These are phyloP conservation scores for Nettapus auritus DNA, from an alignment of 2,113 vertebrate species.

Conservation along the genomic window DNA sequence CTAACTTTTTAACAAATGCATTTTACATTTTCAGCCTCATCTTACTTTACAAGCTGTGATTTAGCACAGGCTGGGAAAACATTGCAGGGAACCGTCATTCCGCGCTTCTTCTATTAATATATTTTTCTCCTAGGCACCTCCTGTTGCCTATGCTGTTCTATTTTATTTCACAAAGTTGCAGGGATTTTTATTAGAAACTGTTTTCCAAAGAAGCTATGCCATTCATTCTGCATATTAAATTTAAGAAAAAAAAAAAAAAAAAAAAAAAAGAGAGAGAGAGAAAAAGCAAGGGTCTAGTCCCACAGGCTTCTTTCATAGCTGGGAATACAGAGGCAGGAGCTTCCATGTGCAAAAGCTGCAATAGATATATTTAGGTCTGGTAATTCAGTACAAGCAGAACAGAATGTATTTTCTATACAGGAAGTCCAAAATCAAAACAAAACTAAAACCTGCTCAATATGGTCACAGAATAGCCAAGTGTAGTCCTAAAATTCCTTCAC, in stretches of 20 bases:
- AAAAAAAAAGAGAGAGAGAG: background rate
- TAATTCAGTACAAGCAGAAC: conserved; percentile 19
- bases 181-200: conserved; percentile 13
- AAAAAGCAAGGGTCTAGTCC: background rate
- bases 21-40: background rate
- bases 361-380: background rate
- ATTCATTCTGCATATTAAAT: background rate
- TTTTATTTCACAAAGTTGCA: background rate
- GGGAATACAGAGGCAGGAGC: background rate
- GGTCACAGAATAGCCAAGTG: background rate
- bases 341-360: background rate
- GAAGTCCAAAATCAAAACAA: conserved; percentile 17
- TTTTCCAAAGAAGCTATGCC: background rate
- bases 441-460: background rate
- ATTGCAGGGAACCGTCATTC: conserved; percentile 13
- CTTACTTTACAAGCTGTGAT: background rate
- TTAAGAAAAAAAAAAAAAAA: background rate
- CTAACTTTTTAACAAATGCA: background rate
- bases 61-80: background rate
- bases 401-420: conserved; percentile 31
- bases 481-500: background rate
- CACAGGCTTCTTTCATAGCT: background rate
- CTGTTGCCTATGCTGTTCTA: conserved; percentile 11
- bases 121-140: conserved; percentile 13
- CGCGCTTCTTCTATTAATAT: background rate